Conservation (phyloP, 2,888 invertebrate species). For the Cheiracanthium punctorium region DNA sequence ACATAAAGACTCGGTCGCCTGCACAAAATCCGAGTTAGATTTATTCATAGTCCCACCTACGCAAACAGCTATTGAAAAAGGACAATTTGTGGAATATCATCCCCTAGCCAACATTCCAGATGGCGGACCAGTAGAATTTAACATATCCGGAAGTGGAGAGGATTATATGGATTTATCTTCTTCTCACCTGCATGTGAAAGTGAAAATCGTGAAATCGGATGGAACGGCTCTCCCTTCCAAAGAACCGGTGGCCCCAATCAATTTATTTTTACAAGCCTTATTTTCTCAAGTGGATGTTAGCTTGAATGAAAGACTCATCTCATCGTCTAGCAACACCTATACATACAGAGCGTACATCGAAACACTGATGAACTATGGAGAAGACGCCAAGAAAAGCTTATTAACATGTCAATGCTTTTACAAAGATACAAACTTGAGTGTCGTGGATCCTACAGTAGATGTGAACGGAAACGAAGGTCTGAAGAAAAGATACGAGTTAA, state of each 20-base stretch:
- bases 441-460: neutral
- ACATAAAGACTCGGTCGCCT: constrained; percentile 10
- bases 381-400: constrained; percentile 35
- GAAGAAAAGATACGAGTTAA: neutral
- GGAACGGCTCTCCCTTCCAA: neutral
- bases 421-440: neutral
- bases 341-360: constrained; percentile 25
- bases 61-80: constrained; percentile 32
- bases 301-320: constrained; percentile 24
- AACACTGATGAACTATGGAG: constrained; percentile 30
- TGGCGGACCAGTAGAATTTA: neutral
- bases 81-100: constrained; percentile 31
- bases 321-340: constrained; percentile 23
- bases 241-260: constrained; percentile 21
- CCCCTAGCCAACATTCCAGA: neutral
- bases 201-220: neutral
- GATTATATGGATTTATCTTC: neutral
- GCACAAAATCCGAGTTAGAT: constrained; percentile 34
- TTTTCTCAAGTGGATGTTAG: constrained; percentile 32
- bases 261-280: constrained; percentile 31
- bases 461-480: neutral
- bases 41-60: constrained; percentile 12
- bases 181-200: constrained; percentile 6
- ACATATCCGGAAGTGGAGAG: neutral
- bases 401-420: constrained; percentile 19